Conservation (phyloP, 2,797 vertebrate species). For the Sebastes umbrosus region DNA sequence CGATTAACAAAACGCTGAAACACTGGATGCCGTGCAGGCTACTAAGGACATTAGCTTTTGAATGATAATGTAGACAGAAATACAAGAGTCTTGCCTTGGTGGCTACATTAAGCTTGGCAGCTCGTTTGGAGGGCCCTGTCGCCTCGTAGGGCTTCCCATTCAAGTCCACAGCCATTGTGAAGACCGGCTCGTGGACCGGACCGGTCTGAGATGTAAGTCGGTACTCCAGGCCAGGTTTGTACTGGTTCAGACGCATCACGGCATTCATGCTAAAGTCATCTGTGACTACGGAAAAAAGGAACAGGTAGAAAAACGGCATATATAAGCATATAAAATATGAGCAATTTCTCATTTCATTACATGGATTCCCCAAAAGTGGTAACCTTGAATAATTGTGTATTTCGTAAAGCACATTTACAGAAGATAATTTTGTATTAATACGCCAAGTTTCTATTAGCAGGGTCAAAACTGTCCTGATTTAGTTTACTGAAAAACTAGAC, state of each 20-base stretch:
- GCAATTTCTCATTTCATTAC: not conserved
- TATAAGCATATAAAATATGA: not conserved
- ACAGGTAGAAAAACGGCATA: not conserved
- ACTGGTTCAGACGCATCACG: conserved; percentile 97
- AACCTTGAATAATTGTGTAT: not conserved
- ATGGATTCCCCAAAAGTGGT: not conserved
- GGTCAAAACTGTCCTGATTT: not conserved
- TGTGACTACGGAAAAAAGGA: conserved; percentile 19
- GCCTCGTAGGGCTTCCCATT: conserved; percentile 91
- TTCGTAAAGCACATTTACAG: not conserved
- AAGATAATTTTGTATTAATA: not conserved
- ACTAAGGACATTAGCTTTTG: not conserved
- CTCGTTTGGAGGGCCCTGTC: conserved; percentile 92
- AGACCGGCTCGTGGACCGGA: conserved; percentile 94
- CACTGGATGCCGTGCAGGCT: not conserved
- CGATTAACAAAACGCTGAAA: not conserved
- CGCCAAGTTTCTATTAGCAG: not conserved
- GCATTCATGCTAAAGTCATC: conserved; percentile 95
- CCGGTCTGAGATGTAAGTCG: conserved; percentile 92
- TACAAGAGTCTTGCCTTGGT: conserved; percentile 83
- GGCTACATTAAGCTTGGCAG: conserved; percentile 92
- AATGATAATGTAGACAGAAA: not conserved
- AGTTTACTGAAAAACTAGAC: not conserved
- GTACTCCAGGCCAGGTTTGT: conserved; percentile 92
- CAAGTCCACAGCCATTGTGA: conserved; percentile 95